Percentiles rank a stretch among this genome's conserved stretches.
Evolutionary conservation across 2,888 invertebrate genomes (phyloP).

Genomic region (Drosophila mimetica): DNA sequence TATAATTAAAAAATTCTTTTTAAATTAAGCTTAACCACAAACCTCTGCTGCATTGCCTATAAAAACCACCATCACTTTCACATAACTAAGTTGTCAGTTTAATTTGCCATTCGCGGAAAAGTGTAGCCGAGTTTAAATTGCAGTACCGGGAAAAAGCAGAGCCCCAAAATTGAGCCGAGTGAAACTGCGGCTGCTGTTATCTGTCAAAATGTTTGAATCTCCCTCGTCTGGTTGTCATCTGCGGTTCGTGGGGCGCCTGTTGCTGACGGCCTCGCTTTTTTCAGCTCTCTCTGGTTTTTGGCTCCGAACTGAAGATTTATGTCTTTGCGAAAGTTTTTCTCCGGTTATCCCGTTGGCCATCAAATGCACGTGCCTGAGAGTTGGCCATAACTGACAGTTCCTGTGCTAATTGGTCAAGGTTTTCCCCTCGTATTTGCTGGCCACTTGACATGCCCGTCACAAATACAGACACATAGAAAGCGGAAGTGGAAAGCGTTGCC

Average conservation of each 20-base stretch:
- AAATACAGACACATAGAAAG: slow-evolving; percentile 26
- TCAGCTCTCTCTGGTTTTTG: slow-evolving; percentile 36
- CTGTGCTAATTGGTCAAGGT: slow-evolving; percentile 59
- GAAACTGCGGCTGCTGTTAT: slow-evolving; percentile 13
- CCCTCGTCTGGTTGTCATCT: slow-evolving; percentile 24
- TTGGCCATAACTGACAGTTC: slow-evolving; percentile 57
- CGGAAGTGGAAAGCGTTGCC: slow-evolving; percentile 21
- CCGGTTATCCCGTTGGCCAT: slow-evolving; percentile 49
- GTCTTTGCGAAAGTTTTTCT: slow-evolving; percentile 41
- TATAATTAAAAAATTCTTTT: not conserved
- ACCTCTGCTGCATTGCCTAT: not conserved
- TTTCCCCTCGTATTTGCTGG: slow-evolving; percentile 7
- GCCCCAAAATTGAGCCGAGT: not conserved
- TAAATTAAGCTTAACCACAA: not conserved
- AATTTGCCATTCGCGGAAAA: not conserved
- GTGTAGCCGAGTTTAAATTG: not conserved
- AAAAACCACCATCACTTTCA: not conserved
- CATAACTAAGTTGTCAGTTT: not conserved
- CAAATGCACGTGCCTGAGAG: slow-evolving; percentile 67
- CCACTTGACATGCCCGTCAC: slow-evolving; percentile 64
- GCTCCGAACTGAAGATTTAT: slow-evolving; percentile 65
- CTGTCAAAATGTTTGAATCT: slow-evolving; percentile 29
- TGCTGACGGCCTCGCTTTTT: slow-evolving; percentile 57
- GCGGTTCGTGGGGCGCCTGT: slow-evolving; percentile 56
- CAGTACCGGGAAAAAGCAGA: not conserved